Evolutionary conservation across 1,140 invertebrate genomes (phyloP).

Genomic region (Drosophila bifasciata): DNA sequence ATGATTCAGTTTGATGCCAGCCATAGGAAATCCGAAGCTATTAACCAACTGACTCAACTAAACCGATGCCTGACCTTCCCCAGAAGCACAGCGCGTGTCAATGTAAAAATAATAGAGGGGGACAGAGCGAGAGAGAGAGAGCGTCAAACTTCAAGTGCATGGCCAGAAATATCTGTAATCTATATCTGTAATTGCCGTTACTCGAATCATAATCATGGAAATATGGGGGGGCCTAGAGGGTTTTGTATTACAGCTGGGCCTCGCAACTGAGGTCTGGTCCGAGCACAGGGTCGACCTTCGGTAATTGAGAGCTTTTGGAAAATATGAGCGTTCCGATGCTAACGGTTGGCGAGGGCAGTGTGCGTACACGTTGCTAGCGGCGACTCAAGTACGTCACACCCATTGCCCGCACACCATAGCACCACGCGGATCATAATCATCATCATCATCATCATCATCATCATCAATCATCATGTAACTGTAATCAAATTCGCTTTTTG

Average conservation of each 20-base stretch:
- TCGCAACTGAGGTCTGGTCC: constrained; percentile 55
- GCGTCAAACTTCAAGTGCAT: constrained; percentile 33
- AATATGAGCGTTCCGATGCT: constrained; percentile 17
- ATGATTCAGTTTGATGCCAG: constrained; percentile 28
- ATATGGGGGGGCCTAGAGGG: constrained; percentile 2
- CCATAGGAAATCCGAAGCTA: constrained; percentile 36
- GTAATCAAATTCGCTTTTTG: constrained; percentile 79
- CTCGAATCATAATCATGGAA: constrained; percentile 12
- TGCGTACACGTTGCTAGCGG: not conserved
- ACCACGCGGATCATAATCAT: too few relatives aligned
- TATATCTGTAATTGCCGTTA: constrained; percentile 14
- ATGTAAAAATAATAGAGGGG: constrained; percentile 23
- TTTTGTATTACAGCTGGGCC: constrained; percentile 51
- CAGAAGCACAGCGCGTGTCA: constrained; percentile 33
- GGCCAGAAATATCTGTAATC: constrained; percentile 7
- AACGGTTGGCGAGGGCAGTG: constrained; percentile 37
- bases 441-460: not conserved
- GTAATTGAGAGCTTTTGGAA: constrained; percentile 36
- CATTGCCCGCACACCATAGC: constrained; percentile 19
- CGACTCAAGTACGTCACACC: constrained; percentile 61
- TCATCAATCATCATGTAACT: constrained; percentile 51
- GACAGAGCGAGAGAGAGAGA: constrained; percentile 22
- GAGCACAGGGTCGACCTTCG: constrained; percentile 56
- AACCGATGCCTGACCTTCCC: constrained; percentile 1
- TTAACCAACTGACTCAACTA: constrained; percentile 37